These are phyloP conservation scores for Tenualosa ilisha DNA, from an alignment of 2,797 vertebrate genomes.

Conservation along the genomic window DNA sequence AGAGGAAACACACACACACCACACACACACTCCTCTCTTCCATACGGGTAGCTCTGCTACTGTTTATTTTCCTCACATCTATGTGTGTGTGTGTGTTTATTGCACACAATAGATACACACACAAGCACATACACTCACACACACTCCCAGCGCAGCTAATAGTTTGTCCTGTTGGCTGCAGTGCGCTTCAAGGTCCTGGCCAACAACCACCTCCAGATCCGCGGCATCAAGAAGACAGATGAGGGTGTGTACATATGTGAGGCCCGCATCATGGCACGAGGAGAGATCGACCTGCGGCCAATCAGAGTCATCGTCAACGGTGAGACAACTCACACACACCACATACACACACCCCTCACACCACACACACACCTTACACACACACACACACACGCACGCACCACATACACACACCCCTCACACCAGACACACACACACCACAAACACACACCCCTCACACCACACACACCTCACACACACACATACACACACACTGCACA, in stretches of 20 bases:
- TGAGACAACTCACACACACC: constrained; percentile 65
- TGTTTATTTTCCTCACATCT: no score
- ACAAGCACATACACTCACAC: no score
- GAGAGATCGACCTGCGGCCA: constrained; percentile 93
- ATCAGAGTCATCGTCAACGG: constrained; percentile 95
- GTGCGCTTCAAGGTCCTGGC: constrained; percentile 88
- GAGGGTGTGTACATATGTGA: constrained; percentile 94
- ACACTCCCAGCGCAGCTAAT: no score
- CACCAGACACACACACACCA: no score
- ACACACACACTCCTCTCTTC: no score
- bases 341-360: no score
- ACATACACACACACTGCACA: not conserved
- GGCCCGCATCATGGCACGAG: constrained; percentile 91
- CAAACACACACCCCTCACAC: no score
- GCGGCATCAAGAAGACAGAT: constrained; percentile 93
- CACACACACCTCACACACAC: no score
- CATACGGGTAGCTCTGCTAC: no score
- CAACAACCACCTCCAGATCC: constrained; percentile 98
- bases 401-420: not conserved
- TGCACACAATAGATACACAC: no score
- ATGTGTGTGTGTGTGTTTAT: no score
- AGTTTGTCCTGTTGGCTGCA: constrained; percentile 52
- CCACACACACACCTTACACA: not conserved
- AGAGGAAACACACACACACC: not conserved
- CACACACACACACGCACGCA: not conserved